Evolutionary conservation across 2,888 invertebrate genomes (phyloP).

Genomic region (Ditylenchus weischeri): DNA sequence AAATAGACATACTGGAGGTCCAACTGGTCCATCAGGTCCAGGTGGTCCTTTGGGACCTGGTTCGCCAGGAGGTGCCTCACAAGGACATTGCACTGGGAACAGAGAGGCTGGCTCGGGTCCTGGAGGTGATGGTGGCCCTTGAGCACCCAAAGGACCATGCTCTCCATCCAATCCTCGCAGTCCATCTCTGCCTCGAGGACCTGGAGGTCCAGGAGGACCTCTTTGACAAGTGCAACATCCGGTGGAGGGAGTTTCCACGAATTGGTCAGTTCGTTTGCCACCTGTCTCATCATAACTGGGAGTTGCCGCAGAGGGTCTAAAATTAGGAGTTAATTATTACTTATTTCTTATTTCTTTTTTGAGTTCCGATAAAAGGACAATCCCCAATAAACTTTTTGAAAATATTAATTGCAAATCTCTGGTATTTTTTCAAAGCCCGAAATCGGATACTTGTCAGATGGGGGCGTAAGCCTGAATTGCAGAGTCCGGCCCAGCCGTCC

Average conservation of each 20-base stretch:
- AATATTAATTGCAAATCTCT: too few species aligned
- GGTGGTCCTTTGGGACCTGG: slow-evolving; percentile 46
- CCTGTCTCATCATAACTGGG: not conserved
- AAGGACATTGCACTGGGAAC: slow-evolving; percentile 58
- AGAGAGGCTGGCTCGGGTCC: slow-evolving; percentile 52
- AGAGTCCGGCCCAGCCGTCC: too few species aligned
- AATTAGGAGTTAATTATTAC: not conserved
- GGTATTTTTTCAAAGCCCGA: too few species aligned
- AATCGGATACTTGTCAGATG: too few species aligned
- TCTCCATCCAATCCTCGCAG: slow-evolving; percentile 51
- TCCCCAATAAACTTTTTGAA: too few species aligned
- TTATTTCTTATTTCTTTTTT: not conserved
- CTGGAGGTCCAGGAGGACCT: slow-evolving; percentile 56
- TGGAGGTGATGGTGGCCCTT: slow-evolving; percentile 55
- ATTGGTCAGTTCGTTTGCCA: slow-evolving; percentile 28
- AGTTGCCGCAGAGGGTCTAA: not conserved
- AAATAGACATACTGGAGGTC: slow-evolving; percentile 32
- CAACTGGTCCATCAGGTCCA: slow-evolving; percentile 49
- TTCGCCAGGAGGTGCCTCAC: slow-evolving; percentile 52
- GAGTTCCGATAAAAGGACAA: too few species aligned
- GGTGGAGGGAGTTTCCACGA: slow-evolving; percentile 39
- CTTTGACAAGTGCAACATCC: slow-evolving; percentile 49
- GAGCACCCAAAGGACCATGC: slow-evolving; percentile 54
- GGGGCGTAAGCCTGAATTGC: too few species aligned
- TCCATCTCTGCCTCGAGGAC: slow-evolving; percentile 40